A percentile compares a stretch with the other conserved stretches of the same genome.
These are phyloP conservation scores for Lasioglossum vierecki DNA, from an alignment of 2,888 invertebrate genomes.

Conservation along the genomic window DNA sequence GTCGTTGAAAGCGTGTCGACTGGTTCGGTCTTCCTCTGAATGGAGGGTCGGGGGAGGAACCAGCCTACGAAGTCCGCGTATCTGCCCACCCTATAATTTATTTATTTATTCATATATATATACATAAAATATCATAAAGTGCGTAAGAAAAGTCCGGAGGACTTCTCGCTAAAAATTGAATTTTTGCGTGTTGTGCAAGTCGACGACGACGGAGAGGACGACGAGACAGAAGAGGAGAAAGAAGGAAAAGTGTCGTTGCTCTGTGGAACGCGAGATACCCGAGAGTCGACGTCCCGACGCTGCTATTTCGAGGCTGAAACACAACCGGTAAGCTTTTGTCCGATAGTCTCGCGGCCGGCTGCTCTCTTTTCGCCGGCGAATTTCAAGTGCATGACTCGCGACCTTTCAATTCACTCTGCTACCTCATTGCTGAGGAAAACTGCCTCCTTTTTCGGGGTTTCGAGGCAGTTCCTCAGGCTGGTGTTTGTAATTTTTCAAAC, in stretches of 20 bases:
- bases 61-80: background rate
- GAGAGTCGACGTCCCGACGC: constrained; percentile 67
- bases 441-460: constrained; percentile 33
- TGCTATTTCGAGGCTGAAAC: constrained; percentile 78
- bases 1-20: constrained; percentile 74
- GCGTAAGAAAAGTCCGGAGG: background rate
- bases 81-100: constrained; percentile 38
- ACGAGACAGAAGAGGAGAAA: constrained; percentile 42
- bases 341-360: constrained; percentile 22
- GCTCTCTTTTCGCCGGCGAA: constrained; percentile 33
- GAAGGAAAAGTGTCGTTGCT: constrained; percentile 60
- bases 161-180: background rate
- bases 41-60: constrained; percentile 27
- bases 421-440: background rate
- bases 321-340: constrained; percentile 68
- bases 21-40: constrained; percentile 65
- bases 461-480: background rate
- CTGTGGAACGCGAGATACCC: constrained; percentile 58
- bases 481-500: background rate
- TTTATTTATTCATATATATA: constrained; percentile 56
- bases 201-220: constrained; percentile 18
- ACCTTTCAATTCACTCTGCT: constrained; percentile 10
- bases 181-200: constrained; percentile 11
- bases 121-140: background rate
- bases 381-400: constrained; percentile 35